Evolutionary conservation across 2,888 invertebrate genomes (phyloP), one percentile per base, ranked within the genome.

Genomic region (Myathropa florea): DNA sequence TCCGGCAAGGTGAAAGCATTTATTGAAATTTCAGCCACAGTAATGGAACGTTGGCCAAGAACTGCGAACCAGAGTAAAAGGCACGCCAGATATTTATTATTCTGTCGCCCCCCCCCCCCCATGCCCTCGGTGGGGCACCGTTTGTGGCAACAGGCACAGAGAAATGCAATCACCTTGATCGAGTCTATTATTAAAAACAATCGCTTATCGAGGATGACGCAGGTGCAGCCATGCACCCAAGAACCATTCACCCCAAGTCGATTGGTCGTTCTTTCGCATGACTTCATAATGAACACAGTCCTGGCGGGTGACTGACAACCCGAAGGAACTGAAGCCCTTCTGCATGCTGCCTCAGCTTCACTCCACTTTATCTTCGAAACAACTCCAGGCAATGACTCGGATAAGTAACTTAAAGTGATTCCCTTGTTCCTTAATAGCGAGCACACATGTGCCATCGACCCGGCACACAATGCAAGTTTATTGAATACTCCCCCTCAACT

Each of bases 21-120:
- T 81, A 85, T 85, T 85, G 81, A 77, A 85, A 77, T 81, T 76
- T 71, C 61, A 68, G 71, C 76, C 84, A 59, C 67, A 80, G 39
- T 4, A 36, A 23, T 23, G 23, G 60, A 63, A 57, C 21, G 72
- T 36, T 61, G 28, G 24, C 61, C 14, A n/a, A 10, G 26, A 33
- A 30, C 59, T 59, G 59, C 36, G 10, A 64, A 23, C 24, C 39
- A n/a, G n/a, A 9, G 12, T 12, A 1, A 18, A 36, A 12, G 53
- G 33, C 30, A 77, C 39, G 70, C 61, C 18, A 61, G 64, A 60
- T 60, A 65, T 64, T 82, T 82, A 46, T 60, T 46, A 61, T 53
- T 28, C 1, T 9, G 6, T 23, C 57, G 33, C 10, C 33, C 4
- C 9, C 33, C 6, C 7, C 4, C n/a, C 18, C 7, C 46, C 30